These are phyloP conservation scores for Camelus bactrianus DNA, from an alignment of 2,113 vertebrate genomes.

Conservation along the genomic window DNA sequence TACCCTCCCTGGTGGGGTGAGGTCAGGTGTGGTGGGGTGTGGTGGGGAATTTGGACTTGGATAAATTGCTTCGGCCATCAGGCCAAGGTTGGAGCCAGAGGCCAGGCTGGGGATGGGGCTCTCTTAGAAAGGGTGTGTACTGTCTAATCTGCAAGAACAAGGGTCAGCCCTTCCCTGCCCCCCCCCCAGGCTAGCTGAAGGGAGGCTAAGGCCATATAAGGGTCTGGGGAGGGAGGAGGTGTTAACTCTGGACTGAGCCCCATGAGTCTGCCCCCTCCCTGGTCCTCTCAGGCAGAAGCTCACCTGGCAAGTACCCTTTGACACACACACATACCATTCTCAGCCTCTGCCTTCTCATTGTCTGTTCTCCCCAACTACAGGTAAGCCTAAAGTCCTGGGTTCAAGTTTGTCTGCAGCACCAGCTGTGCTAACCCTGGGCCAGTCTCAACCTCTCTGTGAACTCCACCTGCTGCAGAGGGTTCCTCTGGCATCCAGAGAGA, in stretches of 20 bases:
- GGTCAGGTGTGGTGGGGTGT: neutral
- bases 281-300: neutral
- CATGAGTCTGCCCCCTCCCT: rapidly evolving
- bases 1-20: neutral
- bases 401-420: neutral
- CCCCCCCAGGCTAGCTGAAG: neutral
- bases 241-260: neutral
- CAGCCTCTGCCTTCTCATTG: neutral
- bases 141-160: neutral
- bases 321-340: too few species aligned
- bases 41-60: neutral
- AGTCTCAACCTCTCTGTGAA: neutral
- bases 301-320: neutral
- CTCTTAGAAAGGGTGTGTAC: neutral
- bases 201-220: neutral
- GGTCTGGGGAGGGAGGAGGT: neutral
- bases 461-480: neutral
- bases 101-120: neutral
- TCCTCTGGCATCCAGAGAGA: neutral
- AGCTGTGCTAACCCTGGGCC: neutral
- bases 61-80: neutral
- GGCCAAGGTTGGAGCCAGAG: neutral
- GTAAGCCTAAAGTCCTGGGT: neutral
- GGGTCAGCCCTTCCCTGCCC: neutral
- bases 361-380: neutral